Evolutionary conservation across 2,797 vertebrate genomes (phyloP), one percentile per base, ranked within the genome.

Genomic region (Eremophila alpestris): DNA sequence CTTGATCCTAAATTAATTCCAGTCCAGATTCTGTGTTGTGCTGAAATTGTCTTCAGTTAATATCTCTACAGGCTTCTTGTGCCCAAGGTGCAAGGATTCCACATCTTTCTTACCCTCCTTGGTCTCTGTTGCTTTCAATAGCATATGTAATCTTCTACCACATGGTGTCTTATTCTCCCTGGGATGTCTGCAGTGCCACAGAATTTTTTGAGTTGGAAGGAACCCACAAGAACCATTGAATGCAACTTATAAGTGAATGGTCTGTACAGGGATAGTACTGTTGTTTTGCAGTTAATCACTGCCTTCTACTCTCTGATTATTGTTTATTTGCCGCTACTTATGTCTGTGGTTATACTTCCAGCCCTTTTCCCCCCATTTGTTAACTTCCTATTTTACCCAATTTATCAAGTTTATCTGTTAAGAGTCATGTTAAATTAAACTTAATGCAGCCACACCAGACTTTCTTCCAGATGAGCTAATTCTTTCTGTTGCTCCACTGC

Each of bases 361-460:
- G 5, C 23, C 16, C 38, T 38, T 46, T 68, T 36, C 0, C 1
- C 5, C 3, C 3, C 2, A 3, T 32, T 46, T 5, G 2, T 77
- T 92, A 43, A 29, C 17, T 67, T 89, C 26, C 10, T 78, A 8
- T 68, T 83, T 77, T 86, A 59, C 27, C 10, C 34, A 16, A 22
- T 62, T 79, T 90, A 68, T 87, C 20, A 46, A 27, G 32, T 58
- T 73, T 43, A 54, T 74, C 40, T 77, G 7, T 30, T 45, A 7
- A 34, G 16, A 64, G 15, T 49, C 9, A 32, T 17, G 5, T 64
- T 74, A 67, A 78, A 32, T 49, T 67, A 45, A n/a, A 46, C 36
- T 34, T 70, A 46, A 24, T 55, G 32, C 7, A 71, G 5, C n/a
- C 8, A 5, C 26, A 32, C 8, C 7, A 36, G 34, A 22, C 34